Evolutionary conservation across 1,140 invertebrate species (phyloP).

Genomic region (Drosophila obscura): DNA sequence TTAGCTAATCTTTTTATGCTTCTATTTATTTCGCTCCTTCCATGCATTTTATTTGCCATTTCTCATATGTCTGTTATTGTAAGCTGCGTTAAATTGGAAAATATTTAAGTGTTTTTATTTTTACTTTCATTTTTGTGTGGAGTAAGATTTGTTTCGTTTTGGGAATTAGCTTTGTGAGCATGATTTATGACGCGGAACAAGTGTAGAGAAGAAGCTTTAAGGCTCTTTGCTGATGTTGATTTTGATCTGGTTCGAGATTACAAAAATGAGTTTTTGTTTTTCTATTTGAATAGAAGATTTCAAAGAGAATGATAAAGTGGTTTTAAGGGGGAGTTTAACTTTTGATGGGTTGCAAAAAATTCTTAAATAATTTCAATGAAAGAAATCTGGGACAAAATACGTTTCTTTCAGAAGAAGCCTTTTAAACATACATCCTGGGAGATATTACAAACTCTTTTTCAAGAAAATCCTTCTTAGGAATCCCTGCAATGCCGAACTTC

Average conservation of each 20-base stretch:
- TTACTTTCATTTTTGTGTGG: constrained; percentile 4
- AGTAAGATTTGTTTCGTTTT: constrained; percentile 52
- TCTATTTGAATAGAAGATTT: constrained; percentile 36
- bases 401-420: too few species aligned
- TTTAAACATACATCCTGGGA: too few species aligned
- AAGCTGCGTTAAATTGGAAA: constrained; percentile 62
- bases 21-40: constrained; percentile 17
- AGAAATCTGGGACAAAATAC: too few species aligned
- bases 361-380: too few species aligned
- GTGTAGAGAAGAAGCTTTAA: not conserved
- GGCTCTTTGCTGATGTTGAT: constrained; percentile 4
- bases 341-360: too few species aligned
- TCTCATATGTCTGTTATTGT: constrained; percentile 59
- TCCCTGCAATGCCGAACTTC: too few species aligned
- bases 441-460: too few species aligned
- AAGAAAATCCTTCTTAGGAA: too few species aligned
- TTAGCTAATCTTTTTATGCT: constrained; percentile 7
- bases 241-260: constrained; percentile 41
- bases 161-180: constrained; percentile 58
- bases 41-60: constrained; percentile 37
- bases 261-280: constrained; percentile 43
- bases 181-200: constrained; percentile 54
- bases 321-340: too few species aligned
- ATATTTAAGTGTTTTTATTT: constrained; percentile 53
- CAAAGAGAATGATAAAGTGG: constrained; percentile 1